Percentiles rank a stretch among this genome's conserved stretches.
These are phyloP conservation scores for Cephus nigrinus DNA, from an alignment of 2,888 invertebrate genomes.

Conservation along the genomic window DNA sequence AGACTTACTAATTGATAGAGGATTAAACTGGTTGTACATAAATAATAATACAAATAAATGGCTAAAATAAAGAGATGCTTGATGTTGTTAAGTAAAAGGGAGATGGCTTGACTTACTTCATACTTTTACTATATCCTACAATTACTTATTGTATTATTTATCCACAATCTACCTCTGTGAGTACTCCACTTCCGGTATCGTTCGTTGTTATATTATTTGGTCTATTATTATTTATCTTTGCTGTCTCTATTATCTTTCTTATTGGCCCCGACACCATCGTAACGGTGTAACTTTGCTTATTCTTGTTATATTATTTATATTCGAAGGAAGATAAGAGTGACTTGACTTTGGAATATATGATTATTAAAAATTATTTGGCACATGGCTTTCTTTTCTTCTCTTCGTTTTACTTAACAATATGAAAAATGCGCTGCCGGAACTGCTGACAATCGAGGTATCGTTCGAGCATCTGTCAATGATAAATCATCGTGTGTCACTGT, in stretches of 20 bases:
- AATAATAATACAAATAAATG: slow-evolving; percentile 59
- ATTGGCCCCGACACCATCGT: not conserved
- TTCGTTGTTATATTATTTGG: not conserved
- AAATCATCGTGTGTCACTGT: no score
- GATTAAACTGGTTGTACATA: slow-evolving; percentile 60
- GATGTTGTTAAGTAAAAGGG: slow-evolving; percentile 59
- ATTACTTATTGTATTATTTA: not conserved
- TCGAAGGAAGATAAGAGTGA: not conserved
- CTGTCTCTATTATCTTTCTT: not conserved
- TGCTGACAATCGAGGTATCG: not conserved
- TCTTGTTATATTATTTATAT: not conserved
- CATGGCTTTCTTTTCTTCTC: not conserved
- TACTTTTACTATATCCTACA: not conserved
- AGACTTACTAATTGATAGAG: slow-evolving; percentile 31
- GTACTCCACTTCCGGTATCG: not conserved
- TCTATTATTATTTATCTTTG: not conserved
- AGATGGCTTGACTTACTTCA: slow-evolving; percentile 34
- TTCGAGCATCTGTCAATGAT: not conserved
- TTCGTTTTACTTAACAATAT: slow-evolving; percentile 17
- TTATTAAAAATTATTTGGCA: not conserved
- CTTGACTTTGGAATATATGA: not conserved
- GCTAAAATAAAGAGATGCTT: slow-evolving; percentile 54
- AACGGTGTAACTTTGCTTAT: not conserved
- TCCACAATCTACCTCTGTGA: not conserved
- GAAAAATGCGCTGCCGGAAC: not conserved